Evolutionary conservation across 2,113 vertebrate genomes (phyloP).

Genomic region (Apodemus speciosus): DNA sequence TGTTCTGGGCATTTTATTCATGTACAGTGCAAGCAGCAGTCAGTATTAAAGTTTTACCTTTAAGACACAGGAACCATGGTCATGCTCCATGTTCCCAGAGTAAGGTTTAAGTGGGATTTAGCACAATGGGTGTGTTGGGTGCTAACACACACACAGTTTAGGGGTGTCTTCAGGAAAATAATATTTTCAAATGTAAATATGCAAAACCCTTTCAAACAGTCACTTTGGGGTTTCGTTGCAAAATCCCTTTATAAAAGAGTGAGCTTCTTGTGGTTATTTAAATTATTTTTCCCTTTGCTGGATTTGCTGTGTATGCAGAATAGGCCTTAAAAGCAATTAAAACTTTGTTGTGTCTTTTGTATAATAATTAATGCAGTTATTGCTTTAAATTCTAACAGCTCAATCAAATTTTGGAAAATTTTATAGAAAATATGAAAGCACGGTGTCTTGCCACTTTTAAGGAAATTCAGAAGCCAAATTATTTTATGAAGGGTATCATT

Average conservation of each 20-base stretch:
- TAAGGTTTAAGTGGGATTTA: constrained; percentile 56
- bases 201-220: constrained; percentile 49
- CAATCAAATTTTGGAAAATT: constrained; percentile 35
- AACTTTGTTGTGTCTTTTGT: constrained; percentile 2
- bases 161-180: constrained; percentile 54
- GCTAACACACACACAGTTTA: constrained; percentile 56
- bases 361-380: constrained; percentile 40
- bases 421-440: not conserved
- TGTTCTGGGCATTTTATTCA: constrained; percentile 83
- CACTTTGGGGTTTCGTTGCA: constrained; percentile 28
- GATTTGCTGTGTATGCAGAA: not conserved
- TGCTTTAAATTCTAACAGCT: constrained; percentile 56
- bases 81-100: not conserved
- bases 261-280: constrained; percentile 23
- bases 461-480: constrained; percentile 24
- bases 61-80: constrained; percentile 54
- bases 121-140: constrained; percentile 30
- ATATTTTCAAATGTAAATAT: constrained; percentile 61
- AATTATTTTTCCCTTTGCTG: constrained; percentile 54
- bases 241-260: constrained; percentile 26
- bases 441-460: not conserved
- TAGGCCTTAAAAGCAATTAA: constrained; percentile 63
- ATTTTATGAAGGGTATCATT: constrained; percentile 62
- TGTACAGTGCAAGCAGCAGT: constrained; percentile 75
- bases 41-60: constrained; percentile 76